Percentiles rank a stretch among this genome's conserved stretches.
Conservation (phyloP, 2,888 invertebrate species). For the Drosophila neotestacea region DNA sequence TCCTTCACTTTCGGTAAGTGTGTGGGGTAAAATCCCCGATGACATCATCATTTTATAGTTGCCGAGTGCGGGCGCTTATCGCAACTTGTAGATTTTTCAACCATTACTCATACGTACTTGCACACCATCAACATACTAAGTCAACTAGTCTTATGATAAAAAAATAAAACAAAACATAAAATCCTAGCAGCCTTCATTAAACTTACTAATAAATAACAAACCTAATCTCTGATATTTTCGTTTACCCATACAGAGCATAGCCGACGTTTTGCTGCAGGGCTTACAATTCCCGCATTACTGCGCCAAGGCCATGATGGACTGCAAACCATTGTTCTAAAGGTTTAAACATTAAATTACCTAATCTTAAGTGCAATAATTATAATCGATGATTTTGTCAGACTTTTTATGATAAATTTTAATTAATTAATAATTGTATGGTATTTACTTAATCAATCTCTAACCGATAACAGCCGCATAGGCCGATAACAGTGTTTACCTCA, state of each 20-base stretch:
- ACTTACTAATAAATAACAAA: background rate
- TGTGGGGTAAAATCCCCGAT: constrained; percentile 13
- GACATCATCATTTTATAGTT: constrained; percentile 45
- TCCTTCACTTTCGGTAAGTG: constrained; percentile 88
- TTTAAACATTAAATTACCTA: constrained; percentile 13
- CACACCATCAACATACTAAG: constrained; percentile 10
- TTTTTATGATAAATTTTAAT: constrained; percentile 65
- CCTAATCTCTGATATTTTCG: constrained; percentile 34
- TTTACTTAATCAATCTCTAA: constrained; percentile 37
- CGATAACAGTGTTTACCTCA: constrained; percentile 28
- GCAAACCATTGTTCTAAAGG: constrained; percentile 86
- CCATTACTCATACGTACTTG: constrained; percentile 61
- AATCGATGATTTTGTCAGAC: constrained; percentile 45
- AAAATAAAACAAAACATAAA: background rate
- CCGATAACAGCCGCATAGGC: constrained; percentile 18
- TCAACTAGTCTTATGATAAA: constrained; percentile 37
- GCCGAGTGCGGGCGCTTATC: constrained; percentile 41
- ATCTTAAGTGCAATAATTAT: constrained; percentile 55
- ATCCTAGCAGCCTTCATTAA: constrained; percentile 4
- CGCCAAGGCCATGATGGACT: constrained; percentile 89
- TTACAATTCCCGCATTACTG: constrained; percentile 91
- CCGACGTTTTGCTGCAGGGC: constrained; percentile 89
- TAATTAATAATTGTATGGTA: constrained; percentile 59
- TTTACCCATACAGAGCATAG: constrained; percentile 87
- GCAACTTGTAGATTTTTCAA: constrained; percentile 33